Evolutionary conservation across 1,140 invertebrate genomes (phyloP).

Genomic region (Calliopsis andreniformis): DNA sequence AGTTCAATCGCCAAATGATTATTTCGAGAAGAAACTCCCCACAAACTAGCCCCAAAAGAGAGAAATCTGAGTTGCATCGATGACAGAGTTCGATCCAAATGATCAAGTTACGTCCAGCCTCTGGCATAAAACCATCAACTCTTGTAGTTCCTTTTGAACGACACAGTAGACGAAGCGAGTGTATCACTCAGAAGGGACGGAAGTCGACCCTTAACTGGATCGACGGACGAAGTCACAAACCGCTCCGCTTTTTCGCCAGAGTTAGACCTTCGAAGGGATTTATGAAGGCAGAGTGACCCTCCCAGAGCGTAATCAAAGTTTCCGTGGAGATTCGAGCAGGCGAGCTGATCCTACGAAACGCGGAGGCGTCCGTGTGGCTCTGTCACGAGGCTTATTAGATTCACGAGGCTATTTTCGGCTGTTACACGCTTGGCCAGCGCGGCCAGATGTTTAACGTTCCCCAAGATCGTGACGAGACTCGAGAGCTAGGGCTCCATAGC

Average conservation of each 20-base stretch:
- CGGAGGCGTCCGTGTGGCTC: not conserved
- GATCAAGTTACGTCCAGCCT: too few relatives aligned
- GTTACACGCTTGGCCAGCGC: constrained; percentile 18
- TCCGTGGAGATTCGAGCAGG: not conserved
- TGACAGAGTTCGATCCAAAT: too few relatives aligned
- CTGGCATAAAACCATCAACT: too few relatives aligned
- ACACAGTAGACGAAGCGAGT: too few relatives aligned
- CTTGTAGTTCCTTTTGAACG: too few relatives aligned
- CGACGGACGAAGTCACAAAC: not conserved
- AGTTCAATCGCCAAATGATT: too few relatives aligned
- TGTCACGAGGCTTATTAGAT: constrained; percentile 24
- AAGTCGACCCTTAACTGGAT: not conserved
- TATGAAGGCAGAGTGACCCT: not conserved
- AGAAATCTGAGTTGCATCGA: too few relatives aligned
- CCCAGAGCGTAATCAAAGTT: constrained; percentile 23
- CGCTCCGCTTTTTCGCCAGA: not conserved
- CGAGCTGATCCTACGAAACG: constrained; percentile 2
- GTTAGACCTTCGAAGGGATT: not conserved
- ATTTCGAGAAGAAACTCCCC: too few relatives aligned
- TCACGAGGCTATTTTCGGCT: constrained; percentile 38
- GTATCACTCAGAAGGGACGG: too few relatives aligned
- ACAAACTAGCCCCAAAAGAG: too few relatives aligned
- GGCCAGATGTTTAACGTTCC: constrained; percentile 43
- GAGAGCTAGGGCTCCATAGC: not conserved
- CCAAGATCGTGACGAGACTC: constrained; percentile 16